Conservation (phyloP, 1,140 invertebrate species). For the Maniola jurtina region DNA sequence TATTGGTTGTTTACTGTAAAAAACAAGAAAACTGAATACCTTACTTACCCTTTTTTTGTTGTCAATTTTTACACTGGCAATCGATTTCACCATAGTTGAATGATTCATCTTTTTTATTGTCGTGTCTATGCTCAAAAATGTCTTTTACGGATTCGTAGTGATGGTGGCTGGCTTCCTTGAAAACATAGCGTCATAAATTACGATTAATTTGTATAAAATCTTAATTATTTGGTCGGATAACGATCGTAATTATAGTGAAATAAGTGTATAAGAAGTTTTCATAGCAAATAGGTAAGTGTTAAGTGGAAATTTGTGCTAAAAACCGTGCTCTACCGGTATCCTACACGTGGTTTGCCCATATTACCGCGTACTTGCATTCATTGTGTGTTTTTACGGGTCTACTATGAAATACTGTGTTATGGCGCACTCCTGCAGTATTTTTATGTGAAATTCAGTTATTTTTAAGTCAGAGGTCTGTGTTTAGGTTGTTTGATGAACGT, state of each 20-base stretch:
- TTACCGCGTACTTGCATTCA: constrained; percentile 59
- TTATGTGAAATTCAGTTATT: constrained; percentile 30
- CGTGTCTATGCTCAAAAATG: constrained; percentile 73
- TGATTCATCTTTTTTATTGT: constrained; percentile 52
- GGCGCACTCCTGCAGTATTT: constrained; percentile 29
- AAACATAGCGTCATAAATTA: constrained; percentile 75
- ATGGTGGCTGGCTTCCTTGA: constrained; percentile 79
- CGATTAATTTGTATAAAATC: constrained; percentile 62
- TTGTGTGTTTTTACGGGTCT: constrained; percentile 52
- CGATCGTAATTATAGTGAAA: constrained; percentile 66
- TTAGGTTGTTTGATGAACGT: constrained; percentile 65
- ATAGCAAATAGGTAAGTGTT: constrained; percentile 70
- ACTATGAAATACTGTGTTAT: constrained; percentile 35
- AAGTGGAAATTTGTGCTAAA: constrained; percentile 52
- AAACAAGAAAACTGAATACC: no score
- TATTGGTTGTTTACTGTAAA: no score
- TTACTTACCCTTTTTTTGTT: no score
- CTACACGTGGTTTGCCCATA: constrained; percentile 71
- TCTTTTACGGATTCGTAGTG: constrained; percentile 79
- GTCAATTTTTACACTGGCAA: neutral
- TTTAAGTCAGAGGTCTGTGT: constrained; percentile 17
- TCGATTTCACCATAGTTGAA: neutral
- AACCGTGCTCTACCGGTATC: constrained; percentile 72
- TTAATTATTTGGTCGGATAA: constrained; percentile 54
- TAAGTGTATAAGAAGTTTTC: constrained; percentile 73